These are phyloP conservation scores for Trichomycterus rosablanca DNA, from an alignment of 2,113 vertebrate species.

Conservation along the genomic window DNA sequence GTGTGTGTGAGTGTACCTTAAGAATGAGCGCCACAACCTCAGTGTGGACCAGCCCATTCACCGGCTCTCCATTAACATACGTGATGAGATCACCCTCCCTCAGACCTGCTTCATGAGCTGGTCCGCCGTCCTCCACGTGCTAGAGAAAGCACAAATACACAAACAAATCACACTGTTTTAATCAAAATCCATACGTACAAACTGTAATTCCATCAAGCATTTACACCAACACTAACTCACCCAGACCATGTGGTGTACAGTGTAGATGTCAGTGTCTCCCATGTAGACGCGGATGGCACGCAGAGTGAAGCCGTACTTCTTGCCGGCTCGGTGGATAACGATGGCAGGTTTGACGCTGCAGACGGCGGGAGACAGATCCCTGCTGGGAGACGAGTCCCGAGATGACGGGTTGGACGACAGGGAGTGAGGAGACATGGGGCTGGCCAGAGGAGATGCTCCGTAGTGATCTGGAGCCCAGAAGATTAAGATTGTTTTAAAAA, in stretches of 20 bases:
- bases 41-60: conserved; percentile 92
- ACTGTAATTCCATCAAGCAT: background rate
- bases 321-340: conserved; percentile 86
- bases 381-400: conserved; percentile 92
- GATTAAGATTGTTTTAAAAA: too few species aligned
- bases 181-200: background rate
- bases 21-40: conserved; percentile 96
- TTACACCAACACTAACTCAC: conserved; percentile 61
- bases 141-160: conserved; percentile 49
- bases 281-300: conserved; percentile 95
- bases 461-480: conserved; percentile 77
- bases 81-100: conserved; percentile 94
- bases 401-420: conserved; percentile 96
- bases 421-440: conserved; percentile 96
- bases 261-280: conserved; percentile 93
- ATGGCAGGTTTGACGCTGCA: conserved; percentile 79
- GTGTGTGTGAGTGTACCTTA: conserved; percentile 71
- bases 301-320: conserved; percentile 97
- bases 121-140: conserved; percentile 89
- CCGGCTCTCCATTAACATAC: conserved; percentile 91
- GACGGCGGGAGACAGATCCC: conserved; percentile 86
- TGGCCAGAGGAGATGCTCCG: conserved; percentile 87
- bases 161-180: background rate
- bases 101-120: conserved; percentile 86
- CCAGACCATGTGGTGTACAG: conserved; percentile 98